Conservation (phyloP, 2,797 vertebrate genomes). For the Enteromius paludinosus region DNA sequence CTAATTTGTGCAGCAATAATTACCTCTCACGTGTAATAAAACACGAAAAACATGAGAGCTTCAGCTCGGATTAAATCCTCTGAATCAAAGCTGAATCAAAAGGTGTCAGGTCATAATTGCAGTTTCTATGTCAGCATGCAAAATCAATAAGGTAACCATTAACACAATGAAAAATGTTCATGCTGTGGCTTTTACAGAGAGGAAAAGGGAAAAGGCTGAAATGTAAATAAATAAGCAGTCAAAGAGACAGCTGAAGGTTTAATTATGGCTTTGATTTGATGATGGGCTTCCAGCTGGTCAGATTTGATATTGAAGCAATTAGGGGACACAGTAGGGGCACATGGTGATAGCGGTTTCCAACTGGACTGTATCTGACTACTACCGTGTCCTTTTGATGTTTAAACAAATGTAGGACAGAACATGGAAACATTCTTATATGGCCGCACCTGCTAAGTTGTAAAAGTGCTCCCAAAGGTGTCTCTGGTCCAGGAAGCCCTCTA, state of each 20-base stretch:
- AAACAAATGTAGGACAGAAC: constrained; percentile 15
- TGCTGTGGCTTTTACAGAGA: constrained; percentile 51
- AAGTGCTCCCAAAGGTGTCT: constrained; percentile 86
- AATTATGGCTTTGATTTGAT: constrained; percentile 61
- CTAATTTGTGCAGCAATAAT: constrained; percentile 82
- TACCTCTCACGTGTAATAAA: constrained; percentile 75
- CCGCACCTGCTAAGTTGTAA: constrained; percentile 86
- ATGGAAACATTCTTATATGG: background rate
- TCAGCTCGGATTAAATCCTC: constrained; percentile 73
- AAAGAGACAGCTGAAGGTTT: constrained; percentile 54
- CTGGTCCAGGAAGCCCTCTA: constrained; percentile 87
- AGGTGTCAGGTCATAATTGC: constrained; percentile 69
- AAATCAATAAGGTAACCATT: constrained; percentile 66
- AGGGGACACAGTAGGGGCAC: constrained; percentile 38
- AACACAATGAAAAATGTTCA: constrained; percentile 58
- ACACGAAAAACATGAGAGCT: constrained; percentile 70
- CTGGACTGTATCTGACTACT: background rate
- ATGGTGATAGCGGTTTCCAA: background rate
- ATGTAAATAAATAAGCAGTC: constrained; percentile 61
- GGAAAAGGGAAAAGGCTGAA: constrained; percentile 31
- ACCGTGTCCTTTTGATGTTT: background rate
- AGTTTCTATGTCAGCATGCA: constrained; percentile 68
- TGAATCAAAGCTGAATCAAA: constrained; percentile 71
- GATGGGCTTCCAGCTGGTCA: constrained; percentile 54
- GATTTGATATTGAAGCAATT: constrained; percentile 50